A percentile compares a stretch with the other conserved stretches of the same genome.
Evolutionary conservation across 1,140 invertebrate genomes (phyloP).

Genomic region (Cotesia glomerata): DNA sequence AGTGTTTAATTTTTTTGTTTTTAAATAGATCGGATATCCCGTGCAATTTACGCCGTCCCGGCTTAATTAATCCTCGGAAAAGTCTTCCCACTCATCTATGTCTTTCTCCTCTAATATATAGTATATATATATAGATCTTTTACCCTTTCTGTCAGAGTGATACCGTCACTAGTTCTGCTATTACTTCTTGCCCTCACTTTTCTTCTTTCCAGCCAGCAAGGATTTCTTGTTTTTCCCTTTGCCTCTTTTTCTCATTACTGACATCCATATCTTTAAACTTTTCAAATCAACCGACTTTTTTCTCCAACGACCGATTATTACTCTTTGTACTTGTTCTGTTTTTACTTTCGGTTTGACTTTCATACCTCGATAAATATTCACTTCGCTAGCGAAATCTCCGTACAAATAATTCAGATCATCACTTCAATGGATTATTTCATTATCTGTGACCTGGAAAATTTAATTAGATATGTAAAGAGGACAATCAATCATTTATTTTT

Average conservation of each 20-base stretch:
- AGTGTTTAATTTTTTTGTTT: constrained; percentile 2
- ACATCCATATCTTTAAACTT: constrained; percentile 22
- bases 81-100: neutral
- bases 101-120: too few relatives aligned
- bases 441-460: too few relatives aligned
- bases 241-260: neutral
- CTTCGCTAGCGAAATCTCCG: neutral
- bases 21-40: neutral
- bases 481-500: too few relatives aligned
- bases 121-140: too few relatives aligned
- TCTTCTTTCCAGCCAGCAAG: neutral
- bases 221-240: neutral
- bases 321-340: neutral
- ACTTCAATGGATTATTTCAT: too few relatives aligned
- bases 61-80: constrained; percentile 27
- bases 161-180: neutral
- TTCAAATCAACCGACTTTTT: constrained; percentile 32
- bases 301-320: constrained; percentile 25
- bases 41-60: constrained; percentile 20
- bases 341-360: neutral
- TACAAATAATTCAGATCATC: too few relatives aligned
- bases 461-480: too few relatives aligned
- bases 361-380: neutral
- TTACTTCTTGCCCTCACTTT: neutral
- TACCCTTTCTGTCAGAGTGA: neutral